Base-by-base conservation (phyloP, 1,140 invertebrate species). In the Danaus melanippus region DNA sequence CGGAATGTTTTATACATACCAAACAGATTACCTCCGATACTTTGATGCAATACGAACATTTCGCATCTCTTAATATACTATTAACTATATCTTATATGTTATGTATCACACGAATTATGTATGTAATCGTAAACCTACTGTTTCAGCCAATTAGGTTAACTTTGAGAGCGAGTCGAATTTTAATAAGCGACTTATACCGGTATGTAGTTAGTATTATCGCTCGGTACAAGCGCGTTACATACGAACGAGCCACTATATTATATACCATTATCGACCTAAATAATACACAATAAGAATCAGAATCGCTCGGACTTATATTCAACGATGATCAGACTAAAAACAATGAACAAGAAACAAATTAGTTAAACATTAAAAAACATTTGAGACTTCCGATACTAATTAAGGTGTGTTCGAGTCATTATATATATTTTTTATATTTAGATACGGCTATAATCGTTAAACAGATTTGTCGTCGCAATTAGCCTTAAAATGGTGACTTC, bases 1-100 rank as follows among this genome's bases (percentile, higher is more conserved):
- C 60, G 70, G 74, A 81, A 83, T 79, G 77, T 79, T 80, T 82
- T 80, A 81, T 81, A 82, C 71, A 81, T 76, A 77, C 73, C 71
- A 74, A 74, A 52, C 21, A 10, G 8, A 41, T 32, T n/a, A 59
- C 32, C 46, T 48, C n/a, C 5, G 42, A 49, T 21, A 10, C 42
- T 45, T n/a, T 6, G 21, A 4, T 32, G 4, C 7, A 7, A 32
- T 32, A 7, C 7, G 21, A 40, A n/a, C 1, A 41, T 45, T 53
- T 54, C 53, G 53, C 53, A 11, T 15, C 15, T 2, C 4, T 42
- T 32, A 2, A 21, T 21, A 21, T n/a, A n/a, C n/a, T 21, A 21
- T 21, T 21, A 21, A 21, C 17, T 21, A 21, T 32, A 32, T 32
- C 0, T 32, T 32, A 10, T 42, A 42, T 50, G 8, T 70, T 61